Conservation (phyloP, 2,113 vertebrate species). For the Argyrosomus japonicus region DNA sequence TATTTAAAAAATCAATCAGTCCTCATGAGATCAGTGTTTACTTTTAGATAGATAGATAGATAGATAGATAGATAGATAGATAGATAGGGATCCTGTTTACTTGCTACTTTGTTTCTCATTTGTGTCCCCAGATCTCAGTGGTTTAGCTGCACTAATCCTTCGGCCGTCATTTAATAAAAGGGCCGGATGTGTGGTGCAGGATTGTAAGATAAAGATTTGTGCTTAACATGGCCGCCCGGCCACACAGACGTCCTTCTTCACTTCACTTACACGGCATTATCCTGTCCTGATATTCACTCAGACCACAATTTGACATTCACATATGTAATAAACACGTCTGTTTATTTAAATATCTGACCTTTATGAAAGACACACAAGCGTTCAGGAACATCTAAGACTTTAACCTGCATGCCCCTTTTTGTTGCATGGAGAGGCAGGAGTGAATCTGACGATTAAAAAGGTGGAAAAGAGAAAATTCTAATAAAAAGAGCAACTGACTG, state of each 20-base stretch:
- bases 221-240: conserved; percentile 80
- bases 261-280: conserved; percentile 74
- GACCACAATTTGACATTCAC: conserved; percentile 27
- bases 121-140: conserved; percentile 50
- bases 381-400: no score
- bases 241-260: conserved; percentile 64
- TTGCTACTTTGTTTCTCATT: conserved; percentile 48
- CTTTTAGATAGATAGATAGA: conserved; percentile 21
- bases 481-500: neutral
- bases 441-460: neutral
- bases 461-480: neutral
- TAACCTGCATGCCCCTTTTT: no score
- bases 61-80: conserved; percentile 29
- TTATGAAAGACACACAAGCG: conserved; percentile 2
- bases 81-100: conserved; percentile 40
- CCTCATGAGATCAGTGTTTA: conserved; percentile 3
- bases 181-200: conserved; percentile 71
- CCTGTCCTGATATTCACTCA: conserved; percentile 56
- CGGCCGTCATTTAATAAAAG: conserved; percentile 77
- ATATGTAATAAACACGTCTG: conserved; percentile 24
- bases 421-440: neutral
- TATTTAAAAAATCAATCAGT: conserved; percentile 14
- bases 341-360: conserved; percentile 32
- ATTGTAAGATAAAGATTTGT: conserved; percentile 84
- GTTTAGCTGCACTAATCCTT: conserved; percentile 81